These are phyloP conservation scores for Cephus runcator DNA, from an alignment of 2,888 invertebrate genomes.

Conservation along the genomic window DNA sequence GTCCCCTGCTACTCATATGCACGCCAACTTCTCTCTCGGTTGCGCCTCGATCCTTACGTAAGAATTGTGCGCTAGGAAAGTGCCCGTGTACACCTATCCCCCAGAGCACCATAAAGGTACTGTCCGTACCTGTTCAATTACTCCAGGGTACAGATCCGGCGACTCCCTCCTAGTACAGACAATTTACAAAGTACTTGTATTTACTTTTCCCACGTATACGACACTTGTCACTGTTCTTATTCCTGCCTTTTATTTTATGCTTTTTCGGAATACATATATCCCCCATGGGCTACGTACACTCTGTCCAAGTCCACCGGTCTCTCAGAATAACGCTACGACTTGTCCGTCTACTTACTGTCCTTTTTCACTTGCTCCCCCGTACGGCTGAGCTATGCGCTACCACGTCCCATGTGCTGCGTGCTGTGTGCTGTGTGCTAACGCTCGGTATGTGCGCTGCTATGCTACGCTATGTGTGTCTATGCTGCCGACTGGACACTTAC, in stretches of 20 bases:
- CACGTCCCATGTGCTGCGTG: not conserved
- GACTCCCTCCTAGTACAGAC: not conserved
- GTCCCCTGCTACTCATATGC: not conserved
- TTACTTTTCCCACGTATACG: not conserved
- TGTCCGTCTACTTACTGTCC: not conserved
- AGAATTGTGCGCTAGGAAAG: not conserved
- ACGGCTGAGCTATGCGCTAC: not conserved
- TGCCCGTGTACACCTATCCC: not conserved
- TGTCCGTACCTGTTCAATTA: not conserved
- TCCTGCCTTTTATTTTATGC: not conserved
- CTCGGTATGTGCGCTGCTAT: conserved; percentile 34
- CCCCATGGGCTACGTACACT: not conserved
- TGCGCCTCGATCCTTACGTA: not conserved
- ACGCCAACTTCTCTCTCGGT: not conserved
- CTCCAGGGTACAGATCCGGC: not conserved
- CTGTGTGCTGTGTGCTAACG: not conserved
- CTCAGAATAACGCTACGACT: not conserved
- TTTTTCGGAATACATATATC: not conserved
- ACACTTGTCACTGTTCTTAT: not conserved
- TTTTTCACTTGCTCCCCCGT: not conserved
- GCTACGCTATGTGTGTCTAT: conserved; percentile 39
- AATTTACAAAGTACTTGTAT: not conserved
- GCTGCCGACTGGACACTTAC: conserved; percentile 53
- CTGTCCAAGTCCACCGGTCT: not conserved
- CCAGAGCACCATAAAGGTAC: not conserved